Conservation (phyloP, 2,113 vertebrate species). For the Myxocyprinus asiaticus region DNA sequence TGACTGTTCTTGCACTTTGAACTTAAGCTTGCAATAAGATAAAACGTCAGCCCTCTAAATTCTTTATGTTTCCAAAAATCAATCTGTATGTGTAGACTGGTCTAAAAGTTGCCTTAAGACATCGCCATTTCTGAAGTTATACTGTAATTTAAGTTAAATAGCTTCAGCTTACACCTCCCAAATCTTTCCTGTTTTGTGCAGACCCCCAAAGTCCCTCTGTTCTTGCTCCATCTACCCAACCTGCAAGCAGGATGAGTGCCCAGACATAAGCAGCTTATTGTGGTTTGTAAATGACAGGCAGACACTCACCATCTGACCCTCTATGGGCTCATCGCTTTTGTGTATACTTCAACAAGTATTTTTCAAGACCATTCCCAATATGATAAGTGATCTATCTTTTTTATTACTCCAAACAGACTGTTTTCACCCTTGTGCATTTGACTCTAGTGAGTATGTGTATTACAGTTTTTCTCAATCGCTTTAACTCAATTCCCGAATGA, state of each 20-base stretch:
- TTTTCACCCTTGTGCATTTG: not conserved
- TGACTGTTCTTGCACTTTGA: too few relatives aligned
- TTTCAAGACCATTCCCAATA: not conserved
- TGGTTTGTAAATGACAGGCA: constrained; percentile 1
- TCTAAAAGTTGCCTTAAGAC: too few relatives aligned
- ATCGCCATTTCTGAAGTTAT: too few relatives aligned
- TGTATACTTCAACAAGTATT: not conserved
- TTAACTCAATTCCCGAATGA: too few relatives aligned
- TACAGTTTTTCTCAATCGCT: too few relatives aligned
- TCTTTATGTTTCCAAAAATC: not conserved
- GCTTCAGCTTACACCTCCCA: not conserved
- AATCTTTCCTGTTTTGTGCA: not conserved
- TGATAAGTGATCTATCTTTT: not conserved
- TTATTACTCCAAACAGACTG: constrained; percentile 8
- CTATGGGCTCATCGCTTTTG: not conserved
- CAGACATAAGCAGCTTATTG: constrained; percentile 72
- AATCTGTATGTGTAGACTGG: too few relatives aligned
- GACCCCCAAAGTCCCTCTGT: not conserved
- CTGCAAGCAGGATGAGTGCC: constrained; percentile 12
- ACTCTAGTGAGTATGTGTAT: not conserved
- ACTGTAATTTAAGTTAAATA: too few relatives aligned
- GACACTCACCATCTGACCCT: constrained; percentile 43
- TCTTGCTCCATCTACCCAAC: not conserved
- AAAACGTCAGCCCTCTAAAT: too few relatives aligned
- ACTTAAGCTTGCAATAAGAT: too few relatives aligned